Percentiles rank a stretch among this genome's conserved stretches.
Conservation (phyloP, 1,140 invertebrate genomes). For the Drosophila malerkotliana region DNA sequence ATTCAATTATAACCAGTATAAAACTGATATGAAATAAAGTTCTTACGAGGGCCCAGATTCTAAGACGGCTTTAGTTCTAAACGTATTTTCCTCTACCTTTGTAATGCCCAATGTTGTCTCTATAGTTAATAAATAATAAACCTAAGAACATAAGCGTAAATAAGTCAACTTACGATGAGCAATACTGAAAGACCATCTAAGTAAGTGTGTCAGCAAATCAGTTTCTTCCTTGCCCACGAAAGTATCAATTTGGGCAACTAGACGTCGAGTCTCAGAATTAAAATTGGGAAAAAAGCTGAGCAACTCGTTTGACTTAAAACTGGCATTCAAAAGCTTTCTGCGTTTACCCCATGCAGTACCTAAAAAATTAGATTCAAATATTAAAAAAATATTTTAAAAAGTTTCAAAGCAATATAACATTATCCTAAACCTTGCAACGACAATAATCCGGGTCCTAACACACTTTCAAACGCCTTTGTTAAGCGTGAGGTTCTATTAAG, state of each 20-base stretch:
- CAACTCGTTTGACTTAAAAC: constrained; percentile 48
- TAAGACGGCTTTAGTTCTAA: too few relatives aligned
- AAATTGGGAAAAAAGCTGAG: constrained; percentile 51
- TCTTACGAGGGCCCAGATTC: background rate
- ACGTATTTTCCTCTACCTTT: constrained; percentile 11
- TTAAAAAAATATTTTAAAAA: too few relatives aligned
- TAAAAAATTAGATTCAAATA: constrained; percentile 5
- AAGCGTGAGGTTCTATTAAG: constrained; percentile 30
- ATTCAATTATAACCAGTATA: background rate
- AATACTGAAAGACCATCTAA: constrained; percentile 46
- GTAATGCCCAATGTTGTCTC: constrained; percentile 44
- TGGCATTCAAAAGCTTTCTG: constrained; percentile 49
- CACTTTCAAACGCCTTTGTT: constrained; percentile 14
- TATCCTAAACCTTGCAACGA: constrained; percentile 34
- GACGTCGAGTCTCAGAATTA: constrained; percentile 36
- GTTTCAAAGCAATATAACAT: too few relatives aligned
- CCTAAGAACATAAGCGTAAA: too few relatives aligned
- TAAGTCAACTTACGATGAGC: constrained; percentile 39
- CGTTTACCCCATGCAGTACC: constrained; percentile 50
- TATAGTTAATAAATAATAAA: background rate
- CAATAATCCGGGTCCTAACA: constrained; percentile 44
- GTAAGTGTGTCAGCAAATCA: constrained; percentile 34
- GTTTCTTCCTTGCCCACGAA: constrained; percentile 17
- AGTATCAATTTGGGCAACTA: constrained; percentile 31
- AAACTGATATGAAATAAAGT: background rate